These are phyloP conservation scores for Drosophila falleni DNA, from an alignment of 2,888 invertebrate genomes.

Conservation along the genomic window DNA sequence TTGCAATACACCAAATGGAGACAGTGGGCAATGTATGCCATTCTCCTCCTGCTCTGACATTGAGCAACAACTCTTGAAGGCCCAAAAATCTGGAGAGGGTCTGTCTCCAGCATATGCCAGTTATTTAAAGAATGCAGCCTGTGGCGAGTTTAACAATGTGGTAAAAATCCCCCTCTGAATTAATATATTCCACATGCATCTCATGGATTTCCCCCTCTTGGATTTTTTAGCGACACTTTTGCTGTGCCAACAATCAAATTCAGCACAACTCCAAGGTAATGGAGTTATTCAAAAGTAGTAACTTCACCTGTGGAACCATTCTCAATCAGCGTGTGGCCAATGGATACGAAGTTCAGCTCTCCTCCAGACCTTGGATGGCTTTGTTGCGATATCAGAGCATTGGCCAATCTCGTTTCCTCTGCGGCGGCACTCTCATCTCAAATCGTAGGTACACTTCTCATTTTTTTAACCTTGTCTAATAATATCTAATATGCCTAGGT, in stretches of 20 bases:
- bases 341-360: slow-evolving; percentile 71
- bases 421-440: slow-evolving; percentile 73
- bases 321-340: slow-evolving; percentile 66
- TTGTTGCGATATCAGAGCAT: slow-evolving; percentile 63
- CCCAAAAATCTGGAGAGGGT: slow-evolving; percentile 28
- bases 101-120: slow-evolving; percentile 42
- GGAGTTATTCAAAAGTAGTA: slow-evolving; percentile 39
- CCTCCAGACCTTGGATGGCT: slow-evolving; percentile 78
- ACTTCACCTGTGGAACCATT: slow-evolving; percentile 61
- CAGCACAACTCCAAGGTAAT: slow-evolving; percentile 73
- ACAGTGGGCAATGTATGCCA: slow-evolving; percentile 72
- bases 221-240: slow-evolving; percentile 67
- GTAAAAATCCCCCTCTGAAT: slow-evolving; percentile 35
- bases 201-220: background rate
- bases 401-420: slow-evolving; percentile 56
- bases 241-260: slow-evolving; percentile 64
- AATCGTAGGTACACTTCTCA: slow-evolving; percentile 51
- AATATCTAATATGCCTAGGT: slow-evolving; percentile 37
- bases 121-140: slow-evolving; percentile 54
- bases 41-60: slow-evolving; percentile 68
- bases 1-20: slow-evolving; percentile 64
- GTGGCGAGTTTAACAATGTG: slow-evolving; percentile 59
- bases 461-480: background rate
- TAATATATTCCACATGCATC: background rate
- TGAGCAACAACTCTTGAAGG: slow-evolving; percentile 46